Evolutionary conservation across 1,140 invertebrate species (phyloP), one percentile per base, ranked within the genome.

Genomic region (Hylyphantes graminicola): DNA sequence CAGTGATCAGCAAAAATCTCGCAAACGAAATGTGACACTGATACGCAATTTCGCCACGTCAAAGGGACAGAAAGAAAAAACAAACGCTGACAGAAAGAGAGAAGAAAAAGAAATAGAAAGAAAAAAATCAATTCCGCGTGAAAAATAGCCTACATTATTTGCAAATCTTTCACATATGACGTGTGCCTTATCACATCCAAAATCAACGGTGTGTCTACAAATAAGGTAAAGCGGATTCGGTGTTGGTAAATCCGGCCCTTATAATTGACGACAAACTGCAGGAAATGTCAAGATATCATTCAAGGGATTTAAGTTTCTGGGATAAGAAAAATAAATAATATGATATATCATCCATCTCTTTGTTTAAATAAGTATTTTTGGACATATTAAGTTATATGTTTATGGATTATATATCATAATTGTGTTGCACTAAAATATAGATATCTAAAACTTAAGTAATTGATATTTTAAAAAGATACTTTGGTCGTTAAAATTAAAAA

Each of bases 121-220:
- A 73, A 81, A 35, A 35, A 81, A 81, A 81, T 81, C 79, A 81
- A 81, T 81, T 81, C 67, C 54, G 35, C 35, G 17, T n/a, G 68
- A 64, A 70, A 54, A 81, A 81, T 81, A 72, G 79, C 79, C 57
- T 81, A 81, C 79, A 81, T 81, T 81, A 73, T 81, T 81, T 81
- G 79, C 79, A 81, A 81, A 81, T 81, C 79, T 81, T 81, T 81
- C 79, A 81, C 79, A 70, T 81, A 81, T 81, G 79, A 81, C 79
- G 73, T 55, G 59, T 81, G 63, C 68, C 79, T 81, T 81, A 81
- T 81, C 79, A 61, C 63, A 73, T 55, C 73, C 15, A 81, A 81
- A 81, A 70, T 81, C 64, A 73, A 64, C 55, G 67, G 50, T 80
- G 67, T 81, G 73, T 81, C 79, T 81, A 81, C 79, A 81, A 81